Conservation (phyloP, 64 coral and sea anemone species). For the Stylophora pistillata region DNA sequence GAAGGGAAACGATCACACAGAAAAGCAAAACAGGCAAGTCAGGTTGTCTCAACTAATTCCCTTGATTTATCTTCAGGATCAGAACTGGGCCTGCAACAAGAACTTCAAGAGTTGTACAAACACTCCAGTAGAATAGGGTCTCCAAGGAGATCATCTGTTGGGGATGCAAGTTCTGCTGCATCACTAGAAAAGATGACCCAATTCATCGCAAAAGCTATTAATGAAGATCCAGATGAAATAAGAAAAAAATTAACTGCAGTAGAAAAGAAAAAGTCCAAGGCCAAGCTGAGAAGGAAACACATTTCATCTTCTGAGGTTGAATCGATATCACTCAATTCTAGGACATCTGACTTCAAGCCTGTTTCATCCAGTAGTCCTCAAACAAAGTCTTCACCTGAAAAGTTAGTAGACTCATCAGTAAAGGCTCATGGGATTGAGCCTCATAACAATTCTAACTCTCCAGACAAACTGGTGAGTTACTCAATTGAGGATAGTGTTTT, state of each 20-base stretch:
- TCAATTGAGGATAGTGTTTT: conserved; percentile 58
- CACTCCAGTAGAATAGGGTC: neutral
- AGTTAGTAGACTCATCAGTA: neutral
- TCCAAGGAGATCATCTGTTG: conserved; percentile 22
- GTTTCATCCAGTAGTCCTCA: conserved; percentile 66
- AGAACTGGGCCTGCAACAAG: neutral
- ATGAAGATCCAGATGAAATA: conserved; percentile 52
- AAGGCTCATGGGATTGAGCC: neutral
- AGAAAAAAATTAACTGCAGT: conserved; percentile 43
- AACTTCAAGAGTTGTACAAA: conserved; percentile 4
- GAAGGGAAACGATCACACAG: neutral
- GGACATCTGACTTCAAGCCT: conserved; percentile 30
- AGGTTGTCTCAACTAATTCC: neutral
- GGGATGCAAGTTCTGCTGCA: conserved; percentile 19
- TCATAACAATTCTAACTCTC: conserved; percentile 6
- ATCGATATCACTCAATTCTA: neutral
- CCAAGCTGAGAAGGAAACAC: conserved; percentile 9
- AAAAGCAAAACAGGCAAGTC: conserved; percentile 13
- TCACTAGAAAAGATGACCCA: conserved; percentile 43
- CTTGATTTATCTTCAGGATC: conserved; percentile 5
- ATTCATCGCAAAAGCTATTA: conserved; percentile 64
- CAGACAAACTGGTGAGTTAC: conserved; percentile 11
- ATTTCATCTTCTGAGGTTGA: neutral
- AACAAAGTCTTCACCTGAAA: neutral
- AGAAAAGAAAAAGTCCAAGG: conserved; percentile 26